These are phyloP conservation scores for Prionace glauca DNA, from an alignment of 2,797 vertebrate genomes.

Conservation along the genomic window DNA sequence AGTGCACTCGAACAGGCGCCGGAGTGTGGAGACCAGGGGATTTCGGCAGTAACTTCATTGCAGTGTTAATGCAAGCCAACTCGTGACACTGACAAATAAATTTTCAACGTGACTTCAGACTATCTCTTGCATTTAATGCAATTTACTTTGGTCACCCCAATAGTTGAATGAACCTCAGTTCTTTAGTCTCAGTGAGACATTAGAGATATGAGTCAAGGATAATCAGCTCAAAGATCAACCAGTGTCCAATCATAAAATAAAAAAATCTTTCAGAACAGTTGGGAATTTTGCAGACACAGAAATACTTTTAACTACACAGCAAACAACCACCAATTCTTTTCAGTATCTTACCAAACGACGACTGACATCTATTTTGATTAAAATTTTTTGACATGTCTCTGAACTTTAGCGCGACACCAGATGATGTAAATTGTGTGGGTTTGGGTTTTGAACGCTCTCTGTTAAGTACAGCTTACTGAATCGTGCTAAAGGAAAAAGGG, in stretches of 20 bases:
- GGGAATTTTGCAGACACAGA: not conserved
- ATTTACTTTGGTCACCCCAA: not conserved
- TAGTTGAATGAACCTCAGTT: not conserved
- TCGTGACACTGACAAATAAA: too few relatives aligned
- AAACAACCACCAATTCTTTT: not conserved
- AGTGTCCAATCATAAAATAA: not conserved
- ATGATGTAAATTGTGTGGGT: slow-evolving; percentile 16
- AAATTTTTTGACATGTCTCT: slow-evolving; percentile 15
- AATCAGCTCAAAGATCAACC: not conserved
- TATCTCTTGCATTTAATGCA: not conserved
- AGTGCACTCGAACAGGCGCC: too few relatives aligned
- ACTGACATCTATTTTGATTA: slow-evolving; percentile 11
- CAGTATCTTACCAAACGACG: not conserved
- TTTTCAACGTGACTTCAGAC: too few relatives aligned
- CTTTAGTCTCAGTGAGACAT: not conserved
- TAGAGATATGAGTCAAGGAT: not conserved
- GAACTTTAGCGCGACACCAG: not conserved
- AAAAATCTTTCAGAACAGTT: not conserved
- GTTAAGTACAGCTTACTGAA: not conserved
- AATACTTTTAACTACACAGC: not conserved
- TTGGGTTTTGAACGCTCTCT: slow-evolving; percentile 19
- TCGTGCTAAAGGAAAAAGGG: not conserved
- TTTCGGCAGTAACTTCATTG: too few relatives aligned
- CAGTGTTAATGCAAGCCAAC: too few relatives aligned
- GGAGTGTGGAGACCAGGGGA: too few relatives aligned